Evolutionary conservation across 2,113 vertebrate genomes (phyloP), one percentile per base, ranked within the genome.

Genomic region (Ornithorhynchus anatinus): DNA sequence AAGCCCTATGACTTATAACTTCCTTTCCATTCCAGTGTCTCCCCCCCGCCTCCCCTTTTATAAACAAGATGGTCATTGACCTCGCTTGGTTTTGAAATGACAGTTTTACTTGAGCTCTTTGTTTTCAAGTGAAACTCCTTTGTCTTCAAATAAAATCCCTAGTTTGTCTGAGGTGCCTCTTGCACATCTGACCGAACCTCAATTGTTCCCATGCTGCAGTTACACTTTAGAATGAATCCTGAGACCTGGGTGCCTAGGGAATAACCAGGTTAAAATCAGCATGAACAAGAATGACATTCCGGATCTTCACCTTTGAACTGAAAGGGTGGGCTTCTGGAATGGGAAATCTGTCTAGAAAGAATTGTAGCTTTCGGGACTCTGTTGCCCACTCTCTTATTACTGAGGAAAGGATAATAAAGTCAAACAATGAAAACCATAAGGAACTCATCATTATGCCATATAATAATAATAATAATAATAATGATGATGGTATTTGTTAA

Each of bases 1-100:
- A 17, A 70, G 78, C 59, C 67, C 80, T 81, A 65, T 79, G 82
- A 79, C 80, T 52, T 23, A 58, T 39, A 36, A 69, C 66, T 85
- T 81, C 78, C 85, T 74, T 36, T 50, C 15, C 6, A 8, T 6
- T 59, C 43, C 39, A 5, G 1, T 5, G 9, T n/a, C 23, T 14
- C 33, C 6, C 3, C 29, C 5, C 6, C 8, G 20, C 40, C 35
- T 22, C 29, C 31, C 20, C 44, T 58, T 48, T 27, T 62, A 61
- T 59, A 53, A 63, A 25, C 59, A 50, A 64, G 42, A 73, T 17
- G 20, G 25, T 37, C n/a, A 25, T 3, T 66, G 62, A 71, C 59
- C 45, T 71, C 22, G 54, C 22, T 69, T 62, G 36, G 59, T 74
- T 64, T 59, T 62, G 14, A 75, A 67, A 57, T 5, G 29, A 20